Evolutionary conservation across 2,797 vertebrate genomes (phyloP).

Genomic region (Gephyroberyx darwinii): DNA sequence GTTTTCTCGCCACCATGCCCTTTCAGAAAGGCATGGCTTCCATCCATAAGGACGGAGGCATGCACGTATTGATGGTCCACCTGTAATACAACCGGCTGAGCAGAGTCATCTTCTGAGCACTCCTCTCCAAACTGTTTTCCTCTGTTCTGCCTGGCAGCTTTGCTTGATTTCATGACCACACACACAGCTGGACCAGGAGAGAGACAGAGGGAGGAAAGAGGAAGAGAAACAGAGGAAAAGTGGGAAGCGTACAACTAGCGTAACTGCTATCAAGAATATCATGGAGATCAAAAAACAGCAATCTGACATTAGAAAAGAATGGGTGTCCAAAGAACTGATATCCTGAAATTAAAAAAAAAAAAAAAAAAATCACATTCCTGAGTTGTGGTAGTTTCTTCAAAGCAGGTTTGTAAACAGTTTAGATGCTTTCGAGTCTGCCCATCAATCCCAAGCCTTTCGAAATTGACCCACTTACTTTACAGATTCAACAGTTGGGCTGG

Average conservation of each 20-base stretch:
- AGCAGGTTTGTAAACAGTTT: conserved; percentile 15
- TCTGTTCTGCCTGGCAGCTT: conserved; percentile 74
- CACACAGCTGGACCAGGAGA: conserved; percentile 64
- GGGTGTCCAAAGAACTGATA: conserved; percentile 5
- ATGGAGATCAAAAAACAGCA: conserved; percentile 13
- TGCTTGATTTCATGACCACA: conserved; percentile 80
- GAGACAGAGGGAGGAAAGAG: conserved; percentile 34
- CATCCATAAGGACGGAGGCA: conserved; percentile 21
- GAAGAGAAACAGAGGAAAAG: conserved; percentile 13
- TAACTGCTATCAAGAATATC: conserved; percentile 34
- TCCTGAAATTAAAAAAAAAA: background rate
- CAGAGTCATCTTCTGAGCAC: conserved; percentile 44
- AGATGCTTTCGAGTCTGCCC: conserved; percentile 33
- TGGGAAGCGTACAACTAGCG: conserved; percentile 39
- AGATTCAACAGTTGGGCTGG: conserved; percentile 30
- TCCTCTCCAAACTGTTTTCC: conserved; percentile 55
- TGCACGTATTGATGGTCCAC: conserved; percentile 25
- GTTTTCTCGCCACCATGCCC: conserved; percentile 3
- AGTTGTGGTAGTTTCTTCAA: conserved; percentile 6
- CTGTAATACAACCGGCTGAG: conserved; percentile 53
- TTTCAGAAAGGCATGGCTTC: conserved; percentile 22
- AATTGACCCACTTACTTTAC: conserved; percentile 17
- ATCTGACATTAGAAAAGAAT: conserved; percentile 10
- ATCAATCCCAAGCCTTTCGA: conserved; percentile 31
- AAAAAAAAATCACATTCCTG: conserved; percentile 9